These are phyloP conservation scores for Petrocephalus sullivani DNA, from an alignment of 2,797 vertebrate species.

Conservation along the genomic window DNA sequence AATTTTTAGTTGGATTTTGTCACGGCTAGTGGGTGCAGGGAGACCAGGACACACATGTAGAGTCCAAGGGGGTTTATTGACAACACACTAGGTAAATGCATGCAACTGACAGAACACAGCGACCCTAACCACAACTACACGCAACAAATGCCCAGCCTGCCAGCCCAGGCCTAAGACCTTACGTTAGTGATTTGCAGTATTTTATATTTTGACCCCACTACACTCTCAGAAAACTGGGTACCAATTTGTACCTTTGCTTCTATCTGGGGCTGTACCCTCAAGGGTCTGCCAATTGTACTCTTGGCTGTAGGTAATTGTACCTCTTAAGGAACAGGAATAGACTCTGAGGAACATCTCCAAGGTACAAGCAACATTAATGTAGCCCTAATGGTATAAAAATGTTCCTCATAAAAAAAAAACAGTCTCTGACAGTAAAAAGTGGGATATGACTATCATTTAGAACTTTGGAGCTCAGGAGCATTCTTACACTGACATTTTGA, in stretches of 20 bases:
- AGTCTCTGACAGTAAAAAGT: not conserved
- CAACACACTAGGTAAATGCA: not conserved
- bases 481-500: no score
- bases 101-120: not conserved
- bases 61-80: not conserved
- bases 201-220: not conserved
- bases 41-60: not conserved
- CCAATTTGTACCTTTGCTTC: not conserved
- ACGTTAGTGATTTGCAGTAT: not conserved
- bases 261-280: not conserved
- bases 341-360: no score
- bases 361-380: no score
- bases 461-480: no score
- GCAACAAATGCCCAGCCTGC: not conserved
- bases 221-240: no score
- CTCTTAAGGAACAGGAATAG: no score
- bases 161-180: not conserved
- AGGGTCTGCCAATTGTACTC: not conserved
- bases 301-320: no score
- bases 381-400: no score
- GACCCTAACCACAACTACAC: not conserved
- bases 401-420: no score
- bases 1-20: not conserved
- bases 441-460: no score
- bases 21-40: not conserved